These are phyloP conservation scores for Orchesellides sinensis DNA, from an alignment of 2,888 invertebrate species.

Conservation along the genomic window DNA sequence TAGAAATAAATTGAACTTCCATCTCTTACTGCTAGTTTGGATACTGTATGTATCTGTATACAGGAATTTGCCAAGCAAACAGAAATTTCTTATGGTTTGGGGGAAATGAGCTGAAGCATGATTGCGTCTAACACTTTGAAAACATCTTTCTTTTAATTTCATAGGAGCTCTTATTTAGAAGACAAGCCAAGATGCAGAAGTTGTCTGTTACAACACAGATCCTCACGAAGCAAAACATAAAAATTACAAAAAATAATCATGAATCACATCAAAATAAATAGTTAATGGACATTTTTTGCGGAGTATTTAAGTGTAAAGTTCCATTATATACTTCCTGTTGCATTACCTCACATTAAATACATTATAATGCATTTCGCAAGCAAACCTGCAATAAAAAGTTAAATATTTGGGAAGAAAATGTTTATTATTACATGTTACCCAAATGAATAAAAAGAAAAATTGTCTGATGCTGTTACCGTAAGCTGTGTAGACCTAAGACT, in stretches of 20 bases:
- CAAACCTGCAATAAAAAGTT: neutral
- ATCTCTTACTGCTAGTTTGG: no score
- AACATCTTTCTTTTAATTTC: no score
- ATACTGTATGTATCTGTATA: no score
- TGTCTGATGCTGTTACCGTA: slow-evolving; percentile 17
- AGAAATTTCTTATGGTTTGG: no score
- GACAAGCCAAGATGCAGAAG: no score
- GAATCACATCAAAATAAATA: neutral
- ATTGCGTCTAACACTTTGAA: no score
- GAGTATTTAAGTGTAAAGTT: neutral
- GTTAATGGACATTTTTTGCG: neutral
- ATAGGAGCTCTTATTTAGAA: no score
- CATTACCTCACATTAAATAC: neutral
- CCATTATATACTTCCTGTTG: slow-evolving; percentile 1
- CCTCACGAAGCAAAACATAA: neutral
- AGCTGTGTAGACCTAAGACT: no score
- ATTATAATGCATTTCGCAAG: neutral
- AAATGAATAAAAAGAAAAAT: neutral
- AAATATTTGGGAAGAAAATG: neutral
- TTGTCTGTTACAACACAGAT: no score
- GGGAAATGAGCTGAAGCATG: no score
- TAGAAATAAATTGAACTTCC: no score
- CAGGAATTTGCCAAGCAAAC: no score
- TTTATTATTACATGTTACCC: neutral
- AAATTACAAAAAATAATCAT: neutral